A percentile compares a stretch with the other conserved stretches of the same genome.
Evolutionary conservation across 37 sponge, comb jelly and placozoan species (phyloP).

Genomic region (Chondrilla cf. caribensis): DNA sequence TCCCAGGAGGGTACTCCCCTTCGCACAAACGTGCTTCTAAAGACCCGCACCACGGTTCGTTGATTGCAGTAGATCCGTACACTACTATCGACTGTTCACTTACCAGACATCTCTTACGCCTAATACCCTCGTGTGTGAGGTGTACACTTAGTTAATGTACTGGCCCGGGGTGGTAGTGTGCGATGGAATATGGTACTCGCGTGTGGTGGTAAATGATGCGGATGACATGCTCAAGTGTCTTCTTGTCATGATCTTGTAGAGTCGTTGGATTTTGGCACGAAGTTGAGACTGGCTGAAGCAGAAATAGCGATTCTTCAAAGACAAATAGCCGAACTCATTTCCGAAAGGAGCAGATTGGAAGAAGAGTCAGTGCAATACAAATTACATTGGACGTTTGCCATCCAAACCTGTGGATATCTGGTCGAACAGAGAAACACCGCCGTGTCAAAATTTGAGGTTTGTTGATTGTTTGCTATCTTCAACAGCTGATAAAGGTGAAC

Average conservation of each 20-base stretch:
- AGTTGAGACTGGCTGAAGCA: slow-evolving; percentile 67
- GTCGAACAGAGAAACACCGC: slow-evolving; percentile 36
- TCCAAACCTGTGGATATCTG: slow-evolving; percentile 26
- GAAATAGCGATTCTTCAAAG: slow-evolving; percentile 62
- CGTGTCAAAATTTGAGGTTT: slow-evolving; percentile 15
- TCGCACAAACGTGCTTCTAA: background rate
- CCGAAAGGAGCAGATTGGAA: slow-evolving; percentile 43
- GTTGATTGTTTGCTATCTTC: no score
- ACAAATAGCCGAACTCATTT: slow-evolving; percentile 51
- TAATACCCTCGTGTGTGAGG: no score
- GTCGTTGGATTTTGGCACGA: slow-evolving; percentile 17
- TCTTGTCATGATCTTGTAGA: no score
- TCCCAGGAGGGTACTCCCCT: slow-evolving; percentile 19
- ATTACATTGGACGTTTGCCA: slow-evolving; percentile 40
- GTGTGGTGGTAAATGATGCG: no score
- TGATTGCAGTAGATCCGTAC: no score
- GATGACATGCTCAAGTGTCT: no score
- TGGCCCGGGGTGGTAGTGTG: no score
- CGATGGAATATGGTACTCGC: no score
- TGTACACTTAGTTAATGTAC: no score
- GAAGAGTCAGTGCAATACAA: slow-evolving; percentile 13
- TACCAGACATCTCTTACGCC: no score
- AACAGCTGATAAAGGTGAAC: no score
- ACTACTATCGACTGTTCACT: no score
- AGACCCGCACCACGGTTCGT: background rate